Percentiles rank a stretch among this genome's conserved stretches.
Conservation (phyloP, 2,113 vertebrate species). For the Rissa tridactyla region DNA sequence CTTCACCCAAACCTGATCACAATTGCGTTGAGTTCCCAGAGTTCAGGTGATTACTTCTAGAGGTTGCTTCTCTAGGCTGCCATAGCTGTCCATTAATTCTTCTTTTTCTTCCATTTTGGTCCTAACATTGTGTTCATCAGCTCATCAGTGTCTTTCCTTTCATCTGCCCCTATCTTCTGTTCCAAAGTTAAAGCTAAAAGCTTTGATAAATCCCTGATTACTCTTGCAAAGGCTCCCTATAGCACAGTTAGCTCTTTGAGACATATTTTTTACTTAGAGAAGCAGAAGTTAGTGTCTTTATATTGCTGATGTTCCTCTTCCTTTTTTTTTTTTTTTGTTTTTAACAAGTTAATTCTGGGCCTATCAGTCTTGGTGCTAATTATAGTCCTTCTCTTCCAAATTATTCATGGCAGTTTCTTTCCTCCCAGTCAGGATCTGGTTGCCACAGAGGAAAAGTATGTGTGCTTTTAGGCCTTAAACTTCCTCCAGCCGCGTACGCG, state of each 20-base stretch:
- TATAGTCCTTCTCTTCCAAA: neutral
- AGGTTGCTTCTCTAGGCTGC: neutral
- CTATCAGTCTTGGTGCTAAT: neutral
- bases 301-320: neutral
- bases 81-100: neutral
- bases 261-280: neutral
- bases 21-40: neutral
- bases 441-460: neutral
- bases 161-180: neutral
- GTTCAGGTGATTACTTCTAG: neutral
- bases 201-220: neutral
- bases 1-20: neutral
- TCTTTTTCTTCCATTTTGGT: neutral
- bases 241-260: neutral
- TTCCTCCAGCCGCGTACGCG: neutral
- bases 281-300: neutral
- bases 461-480: neutral
- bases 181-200: neutral
- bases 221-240: neutral
- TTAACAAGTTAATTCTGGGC: neutral
- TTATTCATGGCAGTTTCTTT: neutral
- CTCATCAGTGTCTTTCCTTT: neutral
- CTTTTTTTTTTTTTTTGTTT: neutral
- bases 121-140: neutral
- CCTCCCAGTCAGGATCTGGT: neutral